These are phyloP conservation scores for Meandrusa payeni DNA, from an alignment of 2,888 invertebrate genomes.

Conservation along the genomic window DNA sequence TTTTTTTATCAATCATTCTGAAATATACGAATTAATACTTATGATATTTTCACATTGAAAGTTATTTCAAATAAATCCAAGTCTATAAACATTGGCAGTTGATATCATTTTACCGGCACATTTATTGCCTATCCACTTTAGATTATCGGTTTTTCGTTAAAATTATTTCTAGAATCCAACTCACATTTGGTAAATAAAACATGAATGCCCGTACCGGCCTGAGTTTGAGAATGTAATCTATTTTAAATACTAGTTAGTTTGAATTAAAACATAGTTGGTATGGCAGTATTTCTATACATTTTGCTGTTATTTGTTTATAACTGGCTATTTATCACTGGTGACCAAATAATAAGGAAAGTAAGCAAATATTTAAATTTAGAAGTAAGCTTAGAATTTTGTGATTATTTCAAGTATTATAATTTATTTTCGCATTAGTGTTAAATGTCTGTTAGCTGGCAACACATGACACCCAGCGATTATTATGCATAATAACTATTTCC, in stretches of 20 bases:
- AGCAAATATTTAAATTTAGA: neutral
- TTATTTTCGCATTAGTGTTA: no score
- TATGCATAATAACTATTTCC: no score
- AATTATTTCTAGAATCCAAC: no score
- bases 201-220: no score
- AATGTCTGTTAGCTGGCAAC: no score
- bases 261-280: neutral
- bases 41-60: no score
- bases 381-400: no score
- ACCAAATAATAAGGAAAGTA: slow-evolving; percentile 13
- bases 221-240: slow-evolving; percentile 2
- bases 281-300: neutral
- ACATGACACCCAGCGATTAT: no score
- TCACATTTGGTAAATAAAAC: no score
- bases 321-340: neutral
- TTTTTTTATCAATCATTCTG: slow-evolving; percentile 1
- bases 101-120: neutral
- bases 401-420: no score
- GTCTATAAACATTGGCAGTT: neutral
- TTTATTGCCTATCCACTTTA: slow-evolving; percentile 4
- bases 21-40: no score
- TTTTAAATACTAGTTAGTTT: neutral
- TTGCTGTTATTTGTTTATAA: neutral
- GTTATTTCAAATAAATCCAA: neutral
- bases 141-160: no score